Percentiles rank a stretch among this genome's conserved stretches.
Evolutionary conservation across 2,888 invertebrate genomes (phyloP).

Genomic region (Quadroppia sp.): DNA sequence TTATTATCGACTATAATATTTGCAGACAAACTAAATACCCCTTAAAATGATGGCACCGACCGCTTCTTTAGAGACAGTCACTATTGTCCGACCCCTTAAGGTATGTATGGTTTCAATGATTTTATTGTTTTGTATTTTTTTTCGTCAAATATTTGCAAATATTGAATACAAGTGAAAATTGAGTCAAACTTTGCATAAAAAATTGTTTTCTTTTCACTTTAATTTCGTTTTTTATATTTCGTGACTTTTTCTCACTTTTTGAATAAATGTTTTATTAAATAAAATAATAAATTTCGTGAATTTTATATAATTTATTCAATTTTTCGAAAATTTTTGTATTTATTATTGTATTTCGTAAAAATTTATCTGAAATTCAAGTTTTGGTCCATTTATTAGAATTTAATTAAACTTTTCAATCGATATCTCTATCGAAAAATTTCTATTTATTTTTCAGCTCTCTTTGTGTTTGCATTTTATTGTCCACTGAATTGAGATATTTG

Average conservation of each 20-base stretch:
- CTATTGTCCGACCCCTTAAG: constrained; percentile 55
- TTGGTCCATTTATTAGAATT: too few species aligned
- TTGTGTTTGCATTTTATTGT: too few species aligned
- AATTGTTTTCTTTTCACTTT: background rate
- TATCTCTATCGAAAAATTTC: too few species aligned
- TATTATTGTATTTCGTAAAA: too few species aligned
- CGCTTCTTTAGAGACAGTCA: constrained; percentile 54
- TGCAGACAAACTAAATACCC: background rate
- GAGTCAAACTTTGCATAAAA: background rate
- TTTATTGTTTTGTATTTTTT: background rate
- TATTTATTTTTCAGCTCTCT: too few species aligned
- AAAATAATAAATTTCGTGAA: background rate
- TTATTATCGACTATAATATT: background rate
- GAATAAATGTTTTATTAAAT: background rate
- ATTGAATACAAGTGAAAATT: background rate
- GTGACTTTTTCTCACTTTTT: background rate
- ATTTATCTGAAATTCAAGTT: too few species aligned
- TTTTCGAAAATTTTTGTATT: background rate
- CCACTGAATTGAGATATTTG: too few species aligned
- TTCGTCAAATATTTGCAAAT: too few species aligned
- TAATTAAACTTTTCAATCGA: too few species aligned
- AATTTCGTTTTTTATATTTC: background rate
- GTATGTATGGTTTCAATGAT: constrained; percentile 48
- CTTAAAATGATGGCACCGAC: constrained; percentile 52
- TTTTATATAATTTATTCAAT: background rate